These are phyloP conservation scores for Nephrotoma flavescens DNA, from an alignment of 2,888 invertebrate genomes.

Conservation along the genomic window DNA sequence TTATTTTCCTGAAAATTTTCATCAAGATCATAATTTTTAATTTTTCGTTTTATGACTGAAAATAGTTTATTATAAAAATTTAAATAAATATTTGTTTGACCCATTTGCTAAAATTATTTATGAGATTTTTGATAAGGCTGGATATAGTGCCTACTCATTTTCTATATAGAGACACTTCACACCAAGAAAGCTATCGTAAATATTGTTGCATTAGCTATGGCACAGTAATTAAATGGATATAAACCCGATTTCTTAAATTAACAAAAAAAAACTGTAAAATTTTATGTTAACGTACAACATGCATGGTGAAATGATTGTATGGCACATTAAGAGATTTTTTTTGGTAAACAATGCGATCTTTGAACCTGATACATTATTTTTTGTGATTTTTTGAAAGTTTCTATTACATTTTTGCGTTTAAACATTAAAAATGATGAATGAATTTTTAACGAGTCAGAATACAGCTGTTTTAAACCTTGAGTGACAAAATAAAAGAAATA, in stretches of 20 bases:
- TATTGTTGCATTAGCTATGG: not conserved
- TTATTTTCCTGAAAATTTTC: not conserved
- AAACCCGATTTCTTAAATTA: not conserved
- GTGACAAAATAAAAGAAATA: not conserved
- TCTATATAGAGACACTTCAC: not conserved
- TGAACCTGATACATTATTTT: not conserved
- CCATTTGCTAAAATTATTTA: not conserved
- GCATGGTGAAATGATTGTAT: not conserved
- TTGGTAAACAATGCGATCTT: not conserved
- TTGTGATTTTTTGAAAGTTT: not conserved
- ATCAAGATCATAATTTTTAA: not conserved
- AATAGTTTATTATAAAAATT: not conserved
- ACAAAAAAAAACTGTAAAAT: not conserved
- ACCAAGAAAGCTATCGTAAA: not conserved
- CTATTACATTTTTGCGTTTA: not conserved
- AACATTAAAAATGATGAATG: not conserved
- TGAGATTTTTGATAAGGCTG: not conserved
- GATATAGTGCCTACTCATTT: not conserved
- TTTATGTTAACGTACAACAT: not conserved
- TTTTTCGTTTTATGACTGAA: not conserved
- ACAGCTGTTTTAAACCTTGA: not conserved
- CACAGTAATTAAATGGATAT: not conserved
- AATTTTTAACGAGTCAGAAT: not conserved
- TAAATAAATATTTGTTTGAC: not conserved
- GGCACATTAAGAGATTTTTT: not conserved